phyloP scores from a whole-genome alignment of 2,888 invertebrate genomes.

The Stenoptilia bipunctidactyla region DNA sequence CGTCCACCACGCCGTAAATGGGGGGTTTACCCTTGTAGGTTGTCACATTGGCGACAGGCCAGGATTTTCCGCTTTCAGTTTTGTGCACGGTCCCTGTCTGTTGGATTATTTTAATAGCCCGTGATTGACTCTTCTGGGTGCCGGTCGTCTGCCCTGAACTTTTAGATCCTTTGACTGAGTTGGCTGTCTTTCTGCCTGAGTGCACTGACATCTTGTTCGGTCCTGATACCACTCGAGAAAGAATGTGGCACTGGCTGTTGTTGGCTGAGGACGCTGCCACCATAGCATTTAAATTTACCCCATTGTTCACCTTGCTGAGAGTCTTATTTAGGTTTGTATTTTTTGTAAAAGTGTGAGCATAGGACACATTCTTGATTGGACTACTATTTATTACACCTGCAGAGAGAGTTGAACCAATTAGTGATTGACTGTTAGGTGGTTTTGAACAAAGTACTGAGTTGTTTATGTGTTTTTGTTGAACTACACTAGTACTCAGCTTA shows the following conservation, averaged over 20 bases:
- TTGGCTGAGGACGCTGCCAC: conserved; percentile 50
- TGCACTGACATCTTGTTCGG: conserved; percentile 64
- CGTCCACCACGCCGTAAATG: conserved; percentile 41
- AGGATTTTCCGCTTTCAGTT: conserved; percentile 43
- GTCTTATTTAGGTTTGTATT: conserved; percentile 53
- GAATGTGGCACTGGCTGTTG: conserved; percentile 57
- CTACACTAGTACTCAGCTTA: conserved; percentile 47
- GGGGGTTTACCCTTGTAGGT: conserved; percentile 49
- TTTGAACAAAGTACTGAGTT: conserved; percentile 56
- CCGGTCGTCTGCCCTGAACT: conserved; percentile 34
- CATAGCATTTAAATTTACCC: conserved; percentile 59
- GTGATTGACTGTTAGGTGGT: conserved; percentile 48
- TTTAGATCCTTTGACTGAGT: conserved; percentile 50
- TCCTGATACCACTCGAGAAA: conserved; percentile 60
- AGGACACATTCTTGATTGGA: conserved; percentile 54
- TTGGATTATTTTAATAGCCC: conserved; percentile 70
- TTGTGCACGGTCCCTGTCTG: conserved; percentile 51
- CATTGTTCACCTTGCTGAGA: conserved; percentile 56
- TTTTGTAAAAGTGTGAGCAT: conserved; percentile 53
- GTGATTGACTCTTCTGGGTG: conserved; percentile 51
- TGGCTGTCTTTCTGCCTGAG: conserved; percentile 53
- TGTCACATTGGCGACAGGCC: conserved; percentile 45
- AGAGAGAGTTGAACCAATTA: conserved; percentile 46
- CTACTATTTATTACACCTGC: conserved; percentile 47
- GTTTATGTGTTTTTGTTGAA: conserved; percentile 45